Evolutionary conservation across 1,140 invertebrate species (phyloP), one percentile per base, ranked within the genome.

Genomic region (Orius insidiosus): DNA sequence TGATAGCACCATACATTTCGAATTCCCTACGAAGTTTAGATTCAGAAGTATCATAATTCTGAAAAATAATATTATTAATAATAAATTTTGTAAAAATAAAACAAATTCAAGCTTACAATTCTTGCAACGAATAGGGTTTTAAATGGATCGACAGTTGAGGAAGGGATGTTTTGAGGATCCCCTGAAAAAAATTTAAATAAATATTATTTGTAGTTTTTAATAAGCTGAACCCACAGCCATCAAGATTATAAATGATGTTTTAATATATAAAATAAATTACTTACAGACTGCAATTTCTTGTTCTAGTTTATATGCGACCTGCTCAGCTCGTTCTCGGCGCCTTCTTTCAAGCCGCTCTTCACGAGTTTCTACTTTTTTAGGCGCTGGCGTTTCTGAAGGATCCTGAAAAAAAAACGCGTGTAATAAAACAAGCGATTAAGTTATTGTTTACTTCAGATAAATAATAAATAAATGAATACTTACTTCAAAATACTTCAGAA

Each of bases 41-140:
- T 68, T 99, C 96, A 2, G 93, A 96, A 4, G 94, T 95, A 65
- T 99, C 95, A 70, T 94, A 98, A 63, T 97, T 95, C 77, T 90
- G 63, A 51, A 72, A 46, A 46, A 32, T 44, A 46, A 34, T 19
- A 38, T 37, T 35, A 30, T 44, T 18, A 11, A 49, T n/a, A 47
- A 30, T 14, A 35, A 36, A 30, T 30, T 9, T 44, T n/a, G n/a
- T n/a, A n/a, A 42, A 39, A 16, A 16, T 31, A 37, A 48, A 19
- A 45, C 13, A 46, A 46, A 48, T 13, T 31, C 42, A 41, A 24
- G 79, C 84, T 78, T 72, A 92, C 87, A 66, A 97, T 82, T 67
- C 95, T 74, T n/a, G 90, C 90, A 49, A 99, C 78, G 70, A 98
- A 99, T 0, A 99, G 68, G 0, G 94, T 97, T 63, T 94, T 95